phyloP scores from a whole-genome alignment of 2,113 vertebrate genomes.

The Piliocolobus tephrosceles region DNA sequence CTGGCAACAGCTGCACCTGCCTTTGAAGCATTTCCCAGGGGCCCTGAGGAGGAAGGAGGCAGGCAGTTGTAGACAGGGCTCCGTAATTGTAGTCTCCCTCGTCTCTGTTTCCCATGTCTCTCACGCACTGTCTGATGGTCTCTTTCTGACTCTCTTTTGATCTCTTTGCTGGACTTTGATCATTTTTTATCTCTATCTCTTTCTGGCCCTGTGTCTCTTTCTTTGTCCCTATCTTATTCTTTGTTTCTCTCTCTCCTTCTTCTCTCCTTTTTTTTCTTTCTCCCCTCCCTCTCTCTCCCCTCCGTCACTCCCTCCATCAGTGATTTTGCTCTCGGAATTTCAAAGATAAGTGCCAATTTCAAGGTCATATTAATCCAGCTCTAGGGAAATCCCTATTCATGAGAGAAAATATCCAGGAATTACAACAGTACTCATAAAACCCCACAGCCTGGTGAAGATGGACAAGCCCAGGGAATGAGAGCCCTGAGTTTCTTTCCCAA shows the following conservation, averaged over 20 bases:
- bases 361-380: background rate
- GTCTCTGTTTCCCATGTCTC: background rate
- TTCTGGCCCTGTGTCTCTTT: background rate
- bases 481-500: background rate
- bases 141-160: background rate
- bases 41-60: background rate
- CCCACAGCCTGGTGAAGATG: background rate
- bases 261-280: background rate
- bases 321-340: background rate
- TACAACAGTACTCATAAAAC: background rate
- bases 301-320: background rate
- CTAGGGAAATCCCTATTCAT: background rate
- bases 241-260: background rate
- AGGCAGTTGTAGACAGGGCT: background rate
- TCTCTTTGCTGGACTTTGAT: background rate
- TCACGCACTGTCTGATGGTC: background rate
- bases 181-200: background rate
- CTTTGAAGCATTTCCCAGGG: background rate
- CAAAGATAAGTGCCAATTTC: constrained; percentile 7
- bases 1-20: background rate
- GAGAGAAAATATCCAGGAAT: constrained; percentile 9
- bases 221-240: background rate
- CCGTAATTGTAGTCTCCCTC: background rate
- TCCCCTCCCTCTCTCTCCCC: background rate
- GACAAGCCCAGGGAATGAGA: background rate